Evolutionary conservation across 2,888 invertebrate species (phyloP), one percentile per base, ranked within the genome.

Genomic region (Alviniconcha strummeri): DNA sequence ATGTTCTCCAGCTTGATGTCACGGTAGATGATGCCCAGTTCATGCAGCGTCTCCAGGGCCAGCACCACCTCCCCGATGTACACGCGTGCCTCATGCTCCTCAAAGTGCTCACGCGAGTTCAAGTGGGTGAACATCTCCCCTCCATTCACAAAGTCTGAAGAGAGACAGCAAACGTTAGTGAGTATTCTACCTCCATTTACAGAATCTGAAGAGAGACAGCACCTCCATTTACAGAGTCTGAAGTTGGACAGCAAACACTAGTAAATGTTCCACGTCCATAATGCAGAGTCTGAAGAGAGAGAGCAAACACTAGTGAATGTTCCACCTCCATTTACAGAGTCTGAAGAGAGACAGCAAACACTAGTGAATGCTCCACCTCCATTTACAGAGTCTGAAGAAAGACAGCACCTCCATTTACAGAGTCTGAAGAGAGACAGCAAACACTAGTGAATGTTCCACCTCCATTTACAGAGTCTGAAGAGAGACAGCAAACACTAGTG

Each of bases 1-100:
- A 99, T 98, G 94, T 99, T 99, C 94, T 99, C 99, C 89, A 99
- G 95, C 93, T 99, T 99, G 90, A 99, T 98, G 94, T 99, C 99
- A 85, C 99, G 96, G 95, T 99, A 99, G 92, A 99, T 98, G 86
- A 99, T 98, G 88, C 98, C 98, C 94, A 98, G 95, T 97, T 98
- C 95, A 94, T 99, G 99, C 88, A 99, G 95, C 94, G 97, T 97
- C 94, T 99, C 98, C 88, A 99, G 95, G 5, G 99, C 99, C 86
- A 99, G 95, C 91, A 98, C 97, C 89, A 99, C 97, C 95, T 99
- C 99, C 84, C 97, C 99, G 88, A 99, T 97, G 94, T 99, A 98
- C 93, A 98, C 96, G 90, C 97, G 95, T 78, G 98, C 98, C 94
- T 98, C 97, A 86, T 96, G 95, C 94, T 99, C 98, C 83, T 96